These are phyloP conservation scores for Amphimedon queenslandica DNA, from an alignment of 37 sponge, comb jelly and placozoan species.

Conservation along the genomic window DNA sequence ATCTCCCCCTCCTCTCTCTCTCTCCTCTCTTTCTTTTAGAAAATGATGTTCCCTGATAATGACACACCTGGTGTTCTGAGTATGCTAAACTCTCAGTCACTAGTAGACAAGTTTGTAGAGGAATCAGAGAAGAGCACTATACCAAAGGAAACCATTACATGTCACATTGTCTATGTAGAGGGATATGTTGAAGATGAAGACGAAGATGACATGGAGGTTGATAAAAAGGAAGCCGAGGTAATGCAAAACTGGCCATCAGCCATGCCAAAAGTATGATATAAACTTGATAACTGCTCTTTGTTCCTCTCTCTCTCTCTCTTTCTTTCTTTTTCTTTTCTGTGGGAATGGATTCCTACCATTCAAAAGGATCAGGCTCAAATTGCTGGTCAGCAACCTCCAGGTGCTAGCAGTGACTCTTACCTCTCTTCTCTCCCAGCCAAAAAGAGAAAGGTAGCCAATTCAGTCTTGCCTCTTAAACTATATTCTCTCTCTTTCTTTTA, in stretches of 20 bases:
- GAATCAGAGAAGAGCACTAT: background rate
- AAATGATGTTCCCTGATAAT: slow-evolving; percentile 9
- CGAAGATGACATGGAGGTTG: background rate
- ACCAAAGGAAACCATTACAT: background rate
- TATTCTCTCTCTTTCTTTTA: background rate
- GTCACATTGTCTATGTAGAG: background rate
- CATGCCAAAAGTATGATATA: slow-evolving; percentile 20
- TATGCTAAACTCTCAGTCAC: slow-evolving; percentile 8
- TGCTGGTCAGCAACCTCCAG: slow-evolving; percentile 28
- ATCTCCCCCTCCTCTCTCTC: no score
- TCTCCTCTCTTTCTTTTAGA: slow-evolving; percentile 3
- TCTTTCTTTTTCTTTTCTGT: background rate
- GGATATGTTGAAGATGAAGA: background rate
- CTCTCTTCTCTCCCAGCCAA: slow-evolving; percentile 59
- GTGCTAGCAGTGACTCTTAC: slow-evolving; percentile 56
- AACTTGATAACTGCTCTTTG: background rate
- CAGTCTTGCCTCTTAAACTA: background rate
- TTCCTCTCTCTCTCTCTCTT: background rate
- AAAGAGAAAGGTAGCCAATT: slow-evolving; percentile 44
- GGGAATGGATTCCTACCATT: slow-evolving; percentile 53
- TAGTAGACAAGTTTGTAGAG: slow-evolving; percentile 8
- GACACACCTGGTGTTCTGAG: slow-evolving; percentile 5
- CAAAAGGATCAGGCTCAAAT: slow-evolving; percentile 19
- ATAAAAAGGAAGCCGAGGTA: background rate
- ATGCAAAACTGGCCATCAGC: slow-evolving; percentile 15